Conservation (phyloP, 2,888 invertebrate species). For the Hemistola chrysoprasaria region DNA sequence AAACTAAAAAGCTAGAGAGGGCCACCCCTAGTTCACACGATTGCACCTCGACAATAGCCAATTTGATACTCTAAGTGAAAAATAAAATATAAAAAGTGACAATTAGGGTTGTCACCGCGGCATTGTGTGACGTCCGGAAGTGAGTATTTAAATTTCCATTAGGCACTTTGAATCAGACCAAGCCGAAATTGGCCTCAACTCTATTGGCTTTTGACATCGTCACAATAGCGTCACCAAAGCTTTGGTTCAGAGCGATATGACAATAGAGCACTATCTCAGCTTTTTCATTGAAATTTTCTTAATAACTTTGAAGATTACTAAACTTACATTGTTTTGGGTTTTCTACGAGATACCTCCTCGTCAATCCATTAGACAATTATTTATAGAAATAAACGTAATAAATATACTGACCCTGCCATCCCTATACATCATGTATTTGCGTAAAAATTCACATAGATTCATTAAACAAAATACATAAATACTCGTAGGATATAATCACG, state of each 20-base stretch:
- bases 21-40: slow-evolving; percentile 46
- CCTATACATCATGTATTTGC: too few species aligned
- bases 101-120: slow-evolving; percentile 63
- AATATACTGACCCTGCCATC: too few species aligned
- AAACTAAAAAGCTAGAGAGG: slow-evolving; percentile 38
- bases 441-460: too few species aligned
- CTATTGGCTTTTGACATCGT: slow-evolving; percentile 31
- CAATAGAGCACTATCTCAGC: slow-evolving; percentile 26
- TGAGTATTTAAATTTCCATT: slow-evolving; percentile 79
- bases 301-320: too few species aligned
- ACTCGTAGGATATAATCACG: too few species aligned
- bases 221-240: slow-evolving; percentile 23
- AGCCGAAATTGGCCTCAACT: slow-evolving; percentile 45
- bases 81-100: slow-evolving; percentile 53
- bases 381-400: too few species aligned
- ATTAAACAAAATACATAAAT: too few species aligned
- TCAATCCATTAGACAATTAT: too few species aligned
- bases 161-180: slow-evolving; percentile 55
- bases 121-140: slow-evolving; percentile 63
- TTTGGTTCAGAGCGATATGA: slow-evolving; percentile 17
- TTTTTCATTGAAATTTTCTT: slow-evolving; percentile 2
- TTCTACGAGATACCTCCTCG: too few species aligned
- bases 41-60: slow-evolving; percentile 67
- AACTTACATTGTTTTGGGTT: too few species aligned
- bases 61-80: slow-evolving; percentile 71